Evolutionary conservation across 92 coral and sea anemone species (phyloP), one percentile per base, ranked within the genome.

Genomic region (Phenganax stokvisi): DNA sequence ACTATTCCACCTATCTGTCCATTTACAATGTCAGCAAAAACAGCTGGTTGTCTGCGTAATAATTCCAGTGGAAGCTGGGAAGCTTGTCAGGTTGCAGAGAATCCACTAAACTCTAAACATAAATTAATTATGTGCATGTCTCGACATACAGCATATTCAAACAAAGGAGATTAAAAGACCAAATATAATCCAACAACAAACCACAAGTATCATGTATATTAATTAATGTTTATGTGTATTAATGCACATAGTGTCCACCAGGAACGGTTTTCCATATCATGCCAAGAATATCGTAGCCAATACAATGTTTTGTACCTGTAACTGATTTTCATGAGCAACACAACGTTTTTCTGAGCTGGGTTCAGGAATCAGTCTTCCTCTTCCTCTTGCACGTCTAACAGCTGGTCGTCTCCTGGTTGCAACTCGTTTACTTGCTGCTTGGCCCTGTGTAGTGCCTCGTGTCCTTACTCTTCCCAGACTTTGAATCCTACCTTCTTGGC

Each of bases 1-100:
- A 59, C 25, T 20, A 13, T 20, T 20, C 65, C 65, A 59, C 16
- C n/a, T 59, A 59, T 13, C 25, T 59, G 25, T 20, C 65, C 65
- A 59, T 59, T 59, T 20, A 59, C 65, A 59, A 59, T 59, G 65
- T 59, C 65, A 59, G 65, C 65, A 59, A 59, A 59, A 59, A 59
- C 65, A 37, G 47, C 47, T 59, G 65, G 65, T 20, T 59, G 65
- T 20, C 65, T 13, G 25, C 65, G 7, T 20, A 1, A 6, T 59
- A 59, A 59, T 20, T 59, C 16, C 7, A 59, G 16, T 13, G 65
- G 3, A 59, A 59, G 65, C 16, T 13, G n/a, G 16, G 65, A 13
- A 59, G 65, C 65, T 1, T 59, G 65, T 59, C 65, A 13, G 16
- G n/a, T 59, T 59, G 16, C 7, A 59, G 65, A 20, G 16, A 13